A percentile compares a stretch with the other conserved stretches of the same genome.
Conservation (phyloP, 2,888 invertebrate species). For the Augochlorella aurata region DNA sequence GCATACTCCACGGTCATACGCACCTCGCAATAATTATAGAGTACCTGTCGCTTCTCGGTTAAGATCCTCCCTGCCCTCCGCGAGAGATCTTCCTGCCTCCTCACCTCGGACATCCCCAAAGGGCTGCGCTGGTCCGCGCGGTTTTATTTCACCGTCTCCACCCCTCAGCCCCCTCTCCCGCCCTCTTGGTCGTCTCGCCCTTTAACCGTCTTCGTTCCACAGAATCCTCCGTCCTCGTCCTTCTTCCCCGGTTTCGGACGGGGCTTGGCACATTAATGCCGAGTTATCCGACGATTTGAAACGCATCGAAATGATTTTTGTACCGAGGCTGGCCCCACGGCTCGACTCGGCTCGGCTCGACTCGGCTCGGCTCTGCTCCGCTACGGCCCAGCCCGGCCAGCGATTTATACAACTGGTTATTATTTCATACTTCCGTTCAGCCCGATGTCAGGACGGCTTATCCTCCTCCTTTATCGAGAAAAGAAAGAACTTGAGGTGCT, state of each 20-base stretch:
- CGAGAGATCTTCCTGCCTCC: conserved; percentile 38
- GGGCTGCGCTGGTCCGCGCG: conserved; percentile 28
- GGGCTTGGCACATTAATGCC: conserved; percentile 73
- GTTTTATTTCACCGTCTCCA: conserved; percentile 51
- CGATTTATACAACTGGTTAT: conserved; percentile 76
- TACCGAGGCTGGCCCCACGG: conserved; percentile 53
- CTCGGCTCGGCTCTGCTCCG: too few relatives aligned
- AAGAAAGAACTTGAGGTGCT: conserved; percentile 48
- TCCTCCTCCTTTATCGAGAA: conserved; percentile 60
- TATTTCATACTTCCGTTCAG: conserved; percentile 74
- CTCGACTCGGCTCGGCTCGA: conserved; percentile 15
- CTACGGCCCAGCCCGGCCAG: conserved; percentile 26
- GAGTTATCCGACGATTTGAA: conserved; percentile 76
- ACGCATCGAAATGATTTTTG: conserved; percentile 76
- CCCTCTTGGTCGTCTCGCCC: neutral
- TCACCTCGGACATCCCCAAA: conserved; percentile 54
- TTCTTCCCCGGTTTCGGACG: conserved; percentile 51
- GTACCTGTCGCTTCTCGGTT: conserved; percentile 56
- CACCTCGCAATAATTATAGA: conserved; percentile 67
- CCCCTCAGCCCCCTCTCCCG: neutral
- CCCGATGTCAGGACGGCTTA: conserved; percentile 70
- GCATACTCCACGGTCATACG: conserved; percentile 71
- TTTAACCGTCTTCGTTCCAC: neutral
- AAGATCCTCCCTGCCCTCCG: conserved; percentile 36
- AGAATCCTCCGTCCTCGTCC: conserved; percentile 20